A percentile compares a stretch with the other conserved stretches of the same genome.
These are phyloP conservation scores for Rhabdomys dilectus DNA, from an alignment of 2,113 vertebrate genomes.

Conservation along the genomic window DNA sequence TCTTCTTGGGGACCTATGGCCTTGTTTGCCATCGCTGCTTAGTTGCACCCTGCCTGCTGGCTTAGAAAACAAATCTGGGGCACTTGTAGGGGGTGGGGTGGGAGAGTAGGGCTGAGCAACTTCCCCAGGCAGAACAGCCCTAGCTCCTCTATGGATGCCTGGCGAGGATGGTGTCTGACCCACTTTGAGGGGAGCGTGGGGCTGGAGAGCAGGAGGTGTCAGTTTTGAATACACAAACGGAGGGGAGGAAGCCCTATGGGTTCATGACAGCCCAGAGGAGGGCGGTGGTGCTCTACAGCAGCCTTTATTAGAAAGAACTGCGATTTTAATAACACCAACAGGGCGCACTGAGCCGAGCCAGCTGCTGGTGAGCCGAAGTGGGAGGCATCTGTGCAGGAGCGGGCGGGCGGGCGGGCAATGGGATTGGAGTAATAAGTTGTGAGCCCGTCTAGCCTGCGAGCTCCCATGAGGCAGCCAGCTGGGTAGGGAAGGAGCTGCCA, in stretches of 20 bases:
- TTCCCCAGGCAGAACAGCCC: slow-evolving; percentile 14
- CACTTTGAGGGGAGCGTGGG: slow-evolving; percentile 70
- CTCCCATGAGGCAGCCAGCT: background rate
- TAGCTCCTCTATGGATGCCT: background rate
- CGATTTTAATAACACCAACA: slow-evolving; percentile 25
- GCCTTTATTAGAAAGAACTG: slow-evolving; percentile 51
- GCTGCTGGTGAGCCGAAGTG: background rate
- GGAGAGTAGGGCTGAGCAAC: background rate
- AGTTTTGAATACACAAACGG: slow-evolving; percentile 65
- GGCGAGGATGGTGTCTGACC: slow-evolving; percentile 59
- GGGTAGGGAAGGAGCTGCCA: background rate
- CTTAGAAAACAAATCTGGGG: slow-evolving; percentile 68
- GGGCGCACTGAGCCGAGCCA: background rate
- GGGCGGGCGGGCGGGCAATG: background rate
- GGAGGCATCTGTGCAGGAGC: background rate
- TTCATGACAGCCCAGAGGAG: background rate
- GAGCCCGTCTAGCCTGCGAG: background rate
- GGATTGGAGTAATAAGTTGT: background rate
- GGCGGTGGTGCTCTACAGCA: background rate
- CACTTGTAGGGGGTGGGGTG: background rate
- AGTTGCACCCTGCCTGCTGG: background rate
- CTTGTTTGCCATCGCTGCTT: background rate
- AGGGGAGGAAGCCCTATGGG: slow-evolving; percentile 44
- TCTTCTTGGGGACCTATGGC: slow-evolving; percentile 26
- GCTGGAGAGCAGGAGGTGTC: background rate